These are phyloP conservation scores for Linnaemya vulpina DNA, from an alignment of 2,888 invertebrate genomes.

Conservation along the genomic window DNA sequence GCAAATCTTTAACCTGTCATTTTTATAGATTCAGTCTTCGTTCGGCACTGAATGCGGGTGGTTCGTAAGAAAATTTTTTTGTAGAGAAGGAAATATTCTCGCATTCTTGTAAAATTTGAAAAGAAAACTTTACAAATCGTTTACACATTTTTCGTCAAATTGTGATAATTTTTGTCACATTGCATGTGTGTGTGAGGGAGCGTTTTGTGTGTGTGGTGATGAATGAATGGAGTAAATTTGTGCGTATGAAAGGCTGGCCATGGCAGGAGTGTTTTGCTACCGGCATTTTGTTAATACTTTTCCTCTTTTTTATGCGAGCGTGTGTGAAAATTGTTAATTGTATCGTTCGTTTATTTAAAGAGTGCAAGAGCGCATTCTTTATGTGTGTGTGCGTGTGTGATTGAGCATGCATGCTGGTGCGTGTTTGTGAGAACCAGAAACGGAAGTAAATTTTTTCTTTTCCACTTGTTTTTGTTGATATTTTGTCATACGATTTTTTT, in stretches of 20 bases:
- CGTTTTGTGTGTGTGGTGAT: slow-evolving; percentile 11
- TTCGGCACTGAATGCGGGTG: slow-evolving; percentile 71
- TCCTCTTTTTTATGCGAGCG: neutral
- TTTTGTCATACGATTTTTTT: slow-evolving; percentile 31
- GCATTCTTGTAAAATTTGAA: slow-evolving; percentile 26
- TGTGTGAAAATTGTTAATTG: slow-evolving; percentile 55
- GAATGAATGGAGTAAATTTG: neutral
- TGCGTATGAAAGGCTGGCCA: slow-evolving; percentile 14
- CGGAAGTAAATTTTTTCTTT: slow-evolving; percentile 66
- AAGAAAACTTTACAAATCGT: slow-evolving; percentile 18
- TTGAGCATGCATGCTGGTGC: neutral
- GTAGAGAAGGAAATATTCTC: slow-evolving; percentile 22
- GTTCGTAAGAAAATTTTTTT: slow-evolving; percentile 52
- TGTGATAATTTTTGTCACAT: slow-evolving; percentile 21
- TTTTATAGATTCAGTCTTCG: slow-evolving; percentile 71
- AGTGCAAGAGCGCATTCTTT: slow-evolving; percentile 10
- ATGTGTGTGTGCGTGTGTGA: slow-evolving; percentile 6
- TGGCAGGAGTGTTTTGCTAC: slow-evolving; percentile 52
- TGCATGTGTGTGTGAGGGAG: neutral
- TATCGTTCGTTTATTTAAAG: slow-evolving; percentile 36
- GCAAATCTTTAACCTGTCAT: slow-evolving; percentile 72
- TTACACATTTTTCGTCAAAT: slow-evolving; percentile 33
- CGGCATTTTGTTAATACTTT: slow-evolving; percentile 48
- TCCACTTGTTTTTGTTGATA: slow-evolving; percentile 25
- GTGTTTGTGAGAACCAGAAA: slow-evolving; percentile 66